phyloP scores from a whole-genome alignment of 2,888 invertebrate species.

The Napeogenes inachia region DNA sequence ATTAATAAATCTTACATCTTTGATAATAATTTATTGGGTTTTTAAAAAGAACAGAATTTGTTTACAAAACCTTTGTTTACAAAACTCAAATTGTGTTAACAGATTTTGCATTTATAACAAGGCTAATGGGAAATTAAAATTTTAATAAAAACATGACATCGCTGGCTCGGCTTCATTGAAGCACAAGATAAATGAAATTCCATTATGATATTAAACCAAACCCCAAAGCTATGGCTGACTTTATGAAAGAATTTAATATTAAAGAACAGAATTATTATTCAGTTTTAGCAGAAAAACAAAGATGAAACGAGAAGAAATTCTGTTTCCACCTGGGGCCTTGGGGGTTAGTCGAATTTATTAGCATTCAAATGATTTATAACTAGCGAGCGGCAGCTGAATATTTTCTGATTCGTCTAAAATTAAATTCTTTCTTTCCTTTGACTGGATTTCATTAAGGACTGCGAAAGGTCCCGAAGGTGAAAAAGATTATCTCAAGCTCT shows the following conservation, averaged over 20 bases:
- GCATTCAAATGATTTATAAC: slow-evolving; percentile 78
- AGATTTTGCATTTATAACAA: slow-evolving; percentile 11
- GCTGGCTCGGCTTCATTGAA: slow-evolving; percentile 9
- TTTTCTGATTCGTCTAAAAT: slow-evolving; percentile 76
- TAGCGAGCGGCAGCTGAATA: slow-evolving; percentile 75
- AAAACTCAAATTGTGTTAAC: slow-evolving; percentile 14
- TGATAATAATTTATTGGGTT: too few species aligned
- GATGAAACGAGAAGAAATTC: slow-evolving; percentile 69
- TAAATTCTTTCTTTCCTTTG: slow-evolving; percentile 77
- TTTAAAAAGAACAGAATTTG: too few species aligned
- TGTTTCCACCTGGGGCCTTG: slow-evolving; percentile 67
- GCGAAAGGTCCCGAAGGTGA: slow-evolving; percentile 67
- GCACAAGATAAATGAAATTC: slow-evolving; percentile 64
- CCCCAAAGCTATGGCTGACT: slow-evolving; percentile 64
- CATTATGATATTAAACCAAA: slow-evolving; percentile 70
- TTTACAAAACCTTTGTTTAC: slow-evolving; percentile 11
- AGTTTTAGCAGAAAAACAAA: slow-evolving; percentile 67
- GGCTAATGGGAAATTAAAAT: slow-evolving; percentile 17
- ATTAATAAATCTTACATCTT: not conserved
- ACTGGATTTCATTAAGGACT: slow-evolving; percentile 74
- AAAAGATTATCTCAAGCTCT: slow-evolving; percentile 60
- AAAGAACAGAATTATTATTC: slow-evolving; percentile 71
- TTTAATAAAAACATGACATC: slow-evolving; percentile 13
- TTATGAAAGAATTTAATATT: slow-evolving; percentile 73
- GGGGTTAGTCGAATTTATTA: slow-evolving; percentile 75